Percentiles rank a stretch among this genome's conserved stretches.
Evolutionary conservation across 1,140 invertebrate genomes (phyloP).

Genomic region (Zaprionus ornatus): DNA sequence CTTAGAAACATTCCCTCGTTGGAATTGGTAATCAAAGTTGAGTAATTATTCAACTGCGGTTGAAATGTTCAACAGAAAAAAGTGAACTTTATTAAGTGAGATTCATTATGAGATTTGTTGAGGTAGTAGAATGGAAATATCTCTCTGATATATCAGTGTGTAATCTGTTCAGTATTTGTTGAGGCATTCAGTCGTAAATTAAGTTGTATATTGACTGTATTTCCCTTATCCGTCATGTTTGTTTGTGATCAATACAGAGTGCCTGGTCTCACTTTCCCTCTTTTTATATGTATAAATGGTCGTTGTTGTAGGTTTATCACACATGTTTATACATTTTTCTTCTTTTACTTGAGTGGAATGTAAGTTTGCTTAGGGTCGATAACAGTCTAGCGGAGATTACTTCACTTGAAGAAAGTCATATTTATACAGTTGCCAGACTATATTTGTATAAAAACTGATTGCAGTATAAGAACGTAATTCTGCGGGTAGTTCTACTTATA

Average conservation of each 20-base stretch:
- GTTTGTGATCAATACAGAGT: neutral
- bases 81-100: neutral
- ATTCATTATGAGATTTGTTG: neutral
- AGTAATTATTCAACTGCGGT: slow-evolving; percentile 33
- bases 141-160: neutral
- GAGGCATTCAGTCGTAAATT: neutral
- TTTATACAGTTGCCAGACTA: neutral
- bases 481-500: too few species aligned
- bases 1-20: neutral
- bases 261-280: neutral
- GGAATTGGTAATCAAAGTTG: slow-evolving; percentile 20
- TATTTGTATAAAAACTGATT: neutral
- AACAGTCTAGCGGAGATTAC: neutral
- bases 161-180: neutral
- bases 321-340: neutral
- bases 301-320: neutral
- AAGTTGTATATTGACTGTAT: neutral
- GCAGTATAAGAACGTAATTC: too few species aligned
- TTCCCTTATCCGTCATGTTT: neutral
- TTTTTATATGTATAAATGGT: neutral
- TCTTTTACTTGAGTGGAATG: neutral
- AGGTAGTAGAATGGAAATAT: neutral
- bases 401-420: neutral
- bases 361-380: neutral
- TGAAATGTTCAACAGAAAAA: slow-evolving; percentile 9